Conservation (phyloP, 1,140 invertebrate species). For the Lineus longissimus region DNA sequence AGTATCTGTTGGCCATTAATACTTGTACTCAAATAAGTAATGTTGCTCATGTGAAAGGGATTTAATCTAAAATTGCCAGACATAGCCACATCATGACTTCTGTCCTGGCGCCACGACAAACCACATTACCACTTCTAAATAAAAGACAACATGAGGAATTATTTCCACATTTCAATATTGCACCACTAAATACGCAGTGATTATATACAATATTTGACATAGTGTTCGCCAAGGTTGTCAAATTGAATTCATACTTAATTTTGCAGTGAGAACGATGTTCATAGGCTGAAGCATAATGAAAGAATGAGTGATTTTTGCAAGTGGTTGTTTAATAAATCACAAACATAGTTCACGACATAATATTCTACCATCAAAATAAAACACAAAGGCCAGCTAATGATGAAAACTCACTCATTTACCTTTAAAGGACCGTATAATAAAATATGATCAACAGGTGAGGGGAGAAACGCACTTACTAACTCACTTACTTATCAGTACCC, state of each 20-base stretch:
- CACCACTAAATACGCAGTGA: background rate
- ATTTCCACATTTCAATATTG: background rate
- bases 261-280: background rate
- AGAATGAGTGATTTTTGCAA: too few relatives aligned
- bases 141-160: background rate
- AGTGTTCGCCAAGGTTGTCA: background rate
- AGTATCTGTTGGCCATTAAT: background rate
- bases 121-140: background rate
- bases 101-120: background rate
- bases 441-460: too few relatives aligned
- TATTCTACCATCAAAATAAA: too few relatives aligned
- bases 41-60: background rate
- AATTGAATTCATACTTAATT: background rate
- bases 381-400: too few relatives aligned
- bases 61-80: background rate
- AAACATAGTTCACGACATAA: too few relatives aligned
- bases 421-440: too few relatives aligned
- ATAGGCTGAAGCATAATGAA: background rate
- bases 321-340: too few relatives aligned
- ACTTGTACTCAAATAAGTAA: background rate
- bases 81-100: background rate
- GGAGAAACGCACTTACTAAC: too few relatives aligned
- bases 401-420: too few relatives aligned
- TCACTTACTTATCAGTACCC: too few relatives aligned
- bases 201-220: background rate